phyloP scores from a whole-genome alignment of 2,797 vertebrate species.

The Erethizon dorsatum region DNA sequence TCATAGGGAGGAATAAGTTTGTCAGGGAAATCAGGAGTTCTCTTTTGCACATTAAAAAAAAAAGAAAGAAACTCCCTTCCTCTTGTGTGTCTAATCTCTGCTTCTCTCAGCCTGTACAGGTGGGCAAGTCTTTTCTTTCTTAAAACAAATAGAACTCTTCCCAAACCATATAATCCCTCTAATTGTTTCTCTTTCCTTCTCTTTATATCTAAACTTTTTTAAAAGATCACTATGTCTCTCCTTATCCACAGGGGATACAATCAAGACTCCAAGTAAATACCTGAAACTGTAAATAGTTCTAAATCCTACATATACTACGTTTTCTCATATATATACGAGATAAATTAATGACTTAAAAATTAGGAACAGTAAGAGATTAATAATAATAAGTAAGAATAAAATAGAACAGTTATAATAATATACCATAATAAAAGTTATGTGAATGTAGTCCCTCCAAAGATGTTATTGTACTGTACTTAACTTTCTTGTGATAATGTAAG shows the following conservation, averaged over 20 bases:
- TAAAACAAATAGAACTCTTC: conserved; percentile 43
- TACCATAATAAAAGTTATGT: neutral
- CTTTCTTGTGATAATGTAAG: neutral
- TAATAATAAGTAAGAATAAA: neutral
- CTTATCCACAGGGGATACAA: neutral
- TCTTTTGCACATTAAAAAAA: neutral
- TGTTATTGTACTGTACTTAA: neutral
- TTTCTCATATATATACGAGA: neutral
- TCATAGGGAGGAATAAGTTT: neutral
- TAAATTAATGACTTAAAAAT: neutral
- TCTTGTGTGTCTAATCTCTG: neutral
- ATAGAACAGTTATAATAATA: neutral
- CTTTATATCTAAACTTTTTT: conserved; percentile 10
- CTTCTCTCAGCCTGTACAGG: neutral
- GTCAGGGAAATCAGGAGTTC: neutral
- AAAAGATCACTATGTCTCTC: neutral
- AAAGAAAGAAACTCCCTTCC: neutral
- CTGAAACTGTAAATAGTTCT: neutral
- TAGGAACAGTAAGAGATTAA: neutral
- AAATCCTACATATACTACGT: neutral
- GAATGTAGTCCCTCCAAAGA: neutral
- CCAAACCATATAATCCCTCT: neutral
- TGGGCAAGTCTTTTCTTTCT: neutral
- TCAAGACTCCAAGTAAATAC: neutral
- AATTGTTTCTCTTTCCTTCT: neutral